These are phyloP conservation scores for Rotaria sp. DNA, from an alignment of 2,888 invertebrate genomes.

Conservation along the genomic window DNA sequence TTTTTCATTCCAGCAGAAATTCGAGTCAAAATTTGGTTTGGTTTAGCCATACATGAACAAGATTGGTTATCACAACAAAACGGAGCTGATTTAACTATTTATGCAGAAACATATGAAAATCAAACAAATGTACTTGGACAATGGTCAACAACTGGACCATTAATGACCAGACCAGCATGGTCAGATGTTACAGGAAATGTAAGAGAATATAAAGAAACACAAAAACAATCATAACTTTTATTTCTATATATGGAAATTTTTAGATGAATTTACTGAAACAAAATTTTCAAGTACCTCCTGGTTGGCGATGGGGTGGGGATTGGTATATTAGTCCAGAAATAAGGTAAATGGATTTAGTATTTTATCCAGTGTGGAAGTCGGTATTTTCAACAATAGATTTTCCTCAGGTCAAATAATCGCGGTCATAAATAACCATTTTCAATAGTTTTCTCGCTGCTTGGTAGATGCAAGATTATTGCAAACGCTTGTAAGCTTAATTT, in stretches of 20 bases:
- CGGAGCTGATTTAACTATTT: slow-evolving; percentile 44
- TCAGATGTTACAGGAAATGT: slow-evolving; percentile 57
- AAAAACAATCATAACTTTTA: too few relatives aligned
- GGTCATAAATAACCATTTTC: too few relatives aligned
- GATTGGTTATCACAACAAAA: slow-evolving; percentile 55
- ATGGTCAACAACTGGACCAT: slow-evolving; percentile 55
- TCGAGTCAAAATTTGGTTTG: slow-evolving; percentile 56
- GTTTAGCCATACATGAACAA: slow-evolving; percentile 52
- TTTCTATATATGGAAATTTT: slow-evolving; percentile 30
- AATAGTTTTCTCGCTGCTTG: too few relatives aligned
- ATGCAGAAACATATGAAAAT: slow-evolving; percentile 52
- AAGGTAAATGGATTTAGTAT: too few relatives aligned
- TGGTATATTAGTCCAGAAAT: slow-evolving; percentile 58
- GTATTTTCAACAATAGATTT: too few relatives aligned
- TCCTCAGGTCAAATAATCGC: too few relatives aligned
- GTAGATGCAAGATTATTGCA: too few relatives aligned
- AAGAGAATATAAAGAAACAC: too few relatives aligned
- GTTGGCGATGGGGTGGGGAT: slow-evolving; percentile 58
- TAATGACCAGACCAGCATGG: slow-evolving; percentile 55
- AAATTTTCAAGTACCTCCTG: slow-evolving; percentile 52
- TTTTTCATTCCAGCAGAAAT: slow-evolving; percentile 53
- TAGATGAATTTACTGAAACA: slow-evolving; percentile 51
- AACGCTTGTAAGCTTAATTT: too few relatives aligned
- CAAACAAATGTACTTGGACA: slow-evolving; percentile 53
- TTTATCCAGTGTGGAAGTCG: too few relatives aligned